Base-by-base conservation (phyloP, 2,888 invertebrate species). In the Liopterus haemorrhoidalis region DNA sequence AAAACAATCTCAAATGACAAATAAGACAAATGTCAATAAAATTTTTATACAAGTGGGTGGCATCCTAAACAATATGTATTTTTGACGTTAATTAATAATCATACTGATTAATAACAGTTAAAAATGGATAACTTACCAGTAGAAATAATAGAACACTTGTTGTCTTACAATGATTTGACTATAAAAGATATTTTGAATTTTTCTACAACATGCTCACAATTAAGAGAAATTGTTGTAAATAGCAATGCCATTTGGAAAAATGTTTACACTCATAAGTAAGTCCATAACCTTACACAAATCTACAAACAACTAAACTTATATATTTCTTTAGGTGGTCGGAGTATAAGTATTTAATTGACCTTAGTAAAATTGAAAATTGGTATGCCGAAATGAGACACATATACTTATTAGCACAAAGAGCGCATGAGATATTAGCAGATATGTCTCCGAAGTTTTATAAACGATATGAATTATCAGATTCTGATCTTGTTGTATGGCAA, bases 141-240 rank as follows among this genome's bases (percentile, higher is more conserved):
- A 22, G 67, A 67, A 60, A 54, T 67, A 32, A 51, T 66, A 9
- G 67, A 67, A 54, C 55, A 60, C 20, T 61, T 67, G 40, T 49
- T 66, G 48, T 58, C 50, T 6, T 48, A 51, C 41, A 46, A 54
- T 9, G 54, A 48, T 35, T 48, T 67, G 42, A 57, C 49, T 5
- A 54, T 65, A 21, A 52, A 58, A 52, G 78, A 78, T 60, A 67
- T 76, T 30, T 46, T 74, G 9, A 70, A 68, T 57, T 73, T 78
- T 54, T 67, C 73, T 14, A 55, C 65, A 37, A 74, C 76, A 12
- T 78, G 76, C 60, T 73, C 69, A 54, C 67, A 67, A 24, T 72
- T 74, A 45, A 61, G 71, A 53, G 64, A 68, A 46, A 56, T 72
- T 38, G 64, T 78, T 2, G 63, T 60, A 31, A 67, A 68, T 33